Conservation (phyloP, 2,797 vertebrate genomes). For the Pangasius sanitwongsei region DNA sequence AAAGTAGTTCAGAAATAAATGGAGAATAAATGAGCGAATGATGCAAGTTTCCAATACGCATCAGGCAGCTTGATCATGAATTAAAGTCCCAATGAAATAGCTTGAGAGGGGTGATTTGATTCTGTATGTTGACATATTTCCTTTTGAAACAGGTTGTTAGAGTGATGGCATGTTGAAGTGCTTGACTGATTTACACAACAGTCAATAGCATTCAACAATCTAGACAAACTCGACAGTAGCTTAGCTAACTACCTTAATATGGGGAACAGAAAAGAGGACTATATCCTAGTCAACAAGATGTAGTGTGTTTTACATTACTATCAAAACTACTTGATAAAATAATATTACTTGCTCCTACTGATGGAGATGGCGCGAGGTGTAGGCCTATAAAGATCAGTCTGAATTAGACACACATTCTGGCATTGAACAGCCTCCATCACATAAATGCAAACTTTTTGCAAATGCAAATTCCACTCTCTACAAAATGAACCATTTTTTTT, state of each 20-base stretch:
- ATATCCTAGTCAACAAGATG: background rate
- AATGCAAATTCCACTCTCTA: background rate
- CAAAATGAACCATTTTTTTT: background rate
- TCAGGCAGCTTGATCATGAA: background rate
- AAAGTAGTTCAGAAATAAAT: background rate
- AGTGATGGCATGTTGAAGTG: too few relatives aligned
- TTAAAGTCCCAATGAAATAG: background rate
- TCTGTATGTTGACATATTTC: too few relatives aligned
- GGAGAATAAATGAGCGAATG: background rate
- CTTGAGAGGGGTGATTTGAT: background rate
- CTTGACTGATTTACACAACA: background rate
- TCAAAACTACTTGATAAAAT: background rate
- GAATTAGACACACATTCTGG: background rate
- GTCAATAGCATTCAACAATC: background rate
- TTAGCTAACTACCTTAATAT: background rate
- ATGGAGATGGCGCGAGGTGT: background rate
- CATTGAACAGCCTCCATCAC: background rate
- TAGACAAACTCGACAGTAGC: background rate
- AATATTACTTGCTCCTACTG: background rate
- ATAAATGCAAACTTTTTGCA: background rate
- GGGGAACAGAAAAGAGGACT: background rate
- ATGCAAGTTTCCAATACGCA: background rate
- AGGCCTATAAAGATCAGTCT: background rate
- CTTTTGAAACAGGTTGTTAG: too few relatives aligned
- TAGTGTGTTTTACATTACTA: background rate